Base-by-base conservation (phyloP, 2,888 invertebrate species). In the Andrena dorsata region DNA sequence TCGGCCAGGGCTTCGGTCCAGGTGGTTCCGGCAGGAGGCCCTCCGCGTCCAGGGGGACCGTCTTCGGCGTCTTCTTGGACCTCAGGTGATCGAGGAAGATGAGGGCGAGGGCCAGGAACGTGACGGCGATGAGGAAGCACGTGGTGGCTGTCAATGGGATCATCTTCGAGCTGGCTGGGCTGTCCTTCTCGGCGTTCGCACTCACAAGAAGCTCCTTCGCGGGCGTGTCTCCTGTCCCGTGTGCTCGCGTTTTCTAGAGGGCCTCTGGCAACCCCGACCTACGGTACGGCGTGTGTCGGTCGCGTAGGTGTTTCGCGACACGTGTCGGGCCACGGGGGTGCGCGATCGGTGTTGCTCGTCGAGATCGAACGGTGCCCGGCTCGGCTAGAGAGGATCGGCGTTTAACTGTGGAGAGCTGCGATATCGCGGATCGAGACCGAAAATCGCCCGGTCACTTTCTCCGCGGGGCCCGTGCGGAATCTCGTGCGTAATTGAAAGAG, bases 1-100 rank as follows among this genome's bases (percentile, higher is more conserved):
- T 92, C 13, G 96, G 96, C 90, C 95, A 94, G 1, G 94, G 94
- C 84, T 94, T 94, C 7, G 95, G 95, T n/a, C 94, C 94, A 0
- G 95, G 95, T 58, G 95, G 94, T 69, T 94, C 93, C 63, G 90
- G 90, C 47, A 93, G 76, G 13, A 35, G 30, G 2, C 87, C 73
- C 1, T 81, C 82, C 26, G 85, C 90, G 76, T 89, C 89, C n/a
- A 85, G 69, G 2, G 85, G 73, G 2, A 32, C 26, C 2, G 83
- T 77, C 61, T 73, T 76, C 5, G 30, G n/a, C 0, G 68, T 82
- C 51, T 79, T 88, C 58, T 82, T 89, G 35, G 86, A 84, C 60
- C 85, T 83, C 0, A 87, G 72, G 4, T 89, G 84, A 73, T 93
- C 92, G 49, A 92, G 70, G 30, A 92, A 71, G 35, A 92, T 89